A percentile compares a stretch with the other conserved stretches of the same genome.
These are phyloP conservation scores for Muraenolepis orangiensis DNA, from an alignment of 2,797 vertebrate species.

Conservation along the genomic window DNA sequence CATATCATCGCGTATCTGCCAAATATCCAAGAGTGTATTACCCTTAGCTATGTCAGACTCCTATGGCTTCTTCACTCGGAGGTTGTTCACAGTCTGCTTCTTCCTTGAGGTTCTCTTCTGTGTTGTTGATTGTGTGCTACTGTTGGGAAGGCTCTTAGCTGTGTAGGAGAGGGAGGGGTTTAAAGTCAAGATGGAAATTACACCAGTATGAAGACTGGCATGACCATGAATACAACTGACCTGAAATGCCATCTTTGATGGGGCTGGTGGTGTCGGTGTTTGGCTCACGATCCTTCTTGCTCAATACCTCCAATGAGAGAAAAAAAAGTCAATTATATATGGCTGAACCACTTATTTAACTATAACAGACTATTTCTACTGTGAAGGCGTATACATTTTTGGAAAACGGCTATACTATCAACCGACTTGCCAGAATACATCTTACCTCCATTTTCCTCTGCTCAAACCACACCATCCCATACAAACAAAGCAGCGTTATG, in stretches of 20 bases:
- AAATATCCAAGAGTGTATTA: background rate
- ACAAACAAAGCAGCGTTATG: slow-evolving; percentile 89
- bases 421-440: slow-evolving; percentile 7
- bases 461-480: slow-evolving; percentile 92
- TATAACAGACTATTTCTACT: background rate
- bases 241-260: slow-evolving; percentile 32
- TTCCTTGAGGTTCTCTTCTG: slow-evolving; percentile 45
- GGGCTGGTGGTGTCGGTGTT: slow-evolving; percentile 34
- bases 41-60: background rate
- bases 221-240: slow-evolving; percentile 41
- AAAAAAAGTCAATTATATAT: slow-evolving; percentile 4
- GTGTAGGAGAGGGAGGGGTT: background rate
- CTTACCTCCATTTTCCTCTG: slow-evolving; percentile 84
- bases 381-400: background rate
- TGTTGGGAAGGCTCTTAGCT: slow-evolving; percentile 45
- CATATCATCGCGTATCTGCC: background rate
- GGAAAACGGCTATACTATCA: background rate
- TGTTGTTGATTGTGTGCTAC: slow-evolving; percentile 49
- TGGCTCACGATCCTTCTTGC: slow-evolving; percentile 48
- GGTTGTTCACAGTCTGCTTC: slow-evolving; percentile 44
- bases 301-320: slow-evolving; percentile 41
- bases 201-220: background rate
- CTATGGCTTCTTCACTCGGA: slow-evolving; percentile 39
- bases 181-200: slow-evolving; percentile 7
- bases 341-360: background rate